Percentiles rank a stretch among this genome's conserved stretches.
These are phyloP conservation scores for Andricus curvator DNA, from an alignment of 2,888 invertebrate genomes.

Conservation along the genomic window DNA sequence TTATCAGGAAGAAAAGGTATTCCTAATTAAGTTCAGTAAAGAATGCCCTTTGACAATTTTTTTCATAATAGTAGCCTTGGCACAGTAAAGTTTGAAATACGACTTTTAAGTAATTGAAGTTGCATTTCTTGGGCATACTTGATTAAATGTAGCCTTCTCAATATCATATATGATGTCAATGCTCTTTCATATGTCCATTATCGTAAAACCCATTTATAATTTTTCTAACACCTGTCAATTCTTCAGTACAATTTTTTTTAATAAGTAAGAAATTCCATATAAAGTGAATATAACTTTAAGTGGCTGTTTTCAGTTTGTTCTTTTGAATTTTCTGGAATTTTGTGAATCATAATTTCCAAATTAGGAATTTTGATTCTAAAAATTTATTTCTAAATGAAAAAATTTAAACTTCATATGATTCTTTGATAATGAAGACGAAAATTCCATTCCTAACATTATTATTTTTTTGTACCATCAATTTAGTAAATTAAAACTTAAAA, in stretches of 20 bases:
- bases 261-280: background rate
- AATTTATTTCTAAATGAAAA: no score
- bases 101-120: constrained; percentile 34
- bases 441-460: no score
- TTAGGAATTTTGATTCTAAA: no score
- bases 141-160: constrained; percentile 14
- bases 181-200: constrained; percentile 6
- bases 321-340: no score
- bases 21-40: constrained; percentile 11
- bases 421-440: no score
- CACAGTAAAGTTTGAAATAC: constrained; percentile 11
- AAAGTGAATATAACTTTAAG: background rate
- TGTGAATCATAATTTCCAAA: no score
- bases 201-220: background rate
- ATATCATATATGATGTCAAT: constrained; percentile 19
- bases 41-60: constrained; percentile 23
- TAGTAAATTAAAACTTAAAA: no score
- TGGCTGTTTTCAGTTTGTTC: no score
- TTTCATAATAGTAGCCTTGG: constrained; percentile 29
- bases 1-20: background rate
- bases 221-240: background rate
- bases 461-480: no score
- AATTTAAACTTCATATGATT: no score
- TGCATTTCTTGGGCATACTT: background rate
- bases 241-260: background rate